phyloP scores from a whole-genome alignment of 2,797 vertebrate genomes.

The Sebastes glaucus region DNA sequence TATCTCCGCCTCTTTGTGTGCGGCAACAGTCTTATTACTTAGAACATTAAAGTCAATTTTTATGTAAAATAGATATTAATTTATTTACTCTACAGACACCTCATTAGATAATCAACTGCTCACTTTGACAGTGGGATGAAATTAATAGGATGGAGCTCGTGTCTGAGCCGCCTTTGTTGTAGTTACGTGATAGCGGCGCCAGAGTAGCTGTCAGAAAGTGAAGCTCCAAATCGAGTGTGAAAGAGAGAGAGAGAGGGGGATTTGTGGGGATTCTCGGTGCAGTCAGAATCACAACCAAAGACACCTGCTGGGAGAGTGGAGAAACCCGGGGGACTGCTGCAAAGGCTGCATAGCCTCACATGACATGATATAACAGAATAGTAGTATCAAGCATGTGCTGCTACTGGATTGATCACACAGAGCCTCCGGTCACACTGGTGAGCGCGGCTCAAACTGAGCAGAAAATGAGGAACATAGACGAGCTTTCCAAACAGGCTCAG shows the following conservation, averaged over 20 bases:
- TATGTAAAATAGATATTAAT: slow-evolving; percentile 40
- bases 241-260: neutral
- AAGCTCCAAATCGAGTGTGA: slow-evolving; percentile 13
- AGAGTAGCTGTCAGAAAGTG: slow-evolving; percentile 4
- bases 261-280: slow-evolving; percentile 33
- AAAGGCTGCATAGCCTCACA: slow-evolving; percentile 26
- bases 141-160: slow-evolving; percentile 20
- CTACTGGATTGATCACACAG: slow-evolving; percentile 35
- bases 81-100: slow-evolving; percentile 48
- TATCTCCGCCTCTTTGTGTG: slow-evolving; percentile 4
- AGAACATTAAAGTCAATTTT: slow-evolving; percentile 23
- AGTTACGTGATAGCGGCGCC: slow-evolving; percentile 12
- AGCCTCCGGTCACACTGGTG: slow-evolving; percentile 29
- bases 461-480: slow-evolving; percentile 14
- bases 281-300: slow-evolving; percentile 6
- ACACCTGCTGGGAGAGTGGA: slow-evolving; percentile 40
- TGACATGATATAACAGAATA: slow-evolving; percentile 28
- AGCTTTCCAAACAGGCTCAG: slow-evolving; percentile 8
- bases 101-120: slow-evolving; percentile 54
- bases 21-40: slow-evolving; percentile 3
- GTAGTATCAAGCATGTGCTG: slow-evolving; percentile 23
- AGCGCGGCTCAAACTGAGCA: slow-evolving; percentile 13
- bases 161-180: slow-evolving; percentile 37
- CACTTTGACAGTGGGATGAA: slow-evolving; percentile 39
- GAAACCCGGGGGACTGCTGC: slow-evolving; percentile 14